A percentile compares a stretch with the other conserved stretches of the same genome.
Conservation (phyloP, 2,888 invertebrate genomes). For the Phymatocera aterrima region DNA sequence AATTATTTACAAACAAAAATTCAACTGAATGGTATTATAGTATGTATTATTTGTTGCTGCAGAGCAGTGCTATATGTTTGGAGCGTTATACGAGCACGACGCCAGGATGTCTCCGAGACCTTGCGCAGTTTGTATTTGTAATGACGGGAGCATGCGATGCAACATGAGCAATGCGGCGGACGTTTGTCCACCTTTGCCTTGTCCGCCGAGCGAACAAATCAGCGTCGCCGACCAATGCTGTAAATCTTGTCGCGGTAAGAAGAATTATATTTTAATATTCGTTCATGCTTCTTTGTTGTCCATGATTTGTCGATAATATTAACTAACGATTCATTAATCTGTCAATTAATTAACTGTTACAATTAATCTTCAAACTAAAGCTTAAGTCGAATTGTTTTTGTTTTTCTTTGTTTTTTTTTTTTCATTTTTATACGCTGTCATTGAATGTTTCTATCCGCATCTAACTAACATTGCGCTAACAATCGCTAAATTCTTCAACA, state of each 20-base stretch:
- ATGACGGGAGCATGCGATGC: conserved; percentile 89
- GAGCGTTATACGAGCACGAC: conserved; percentile 87
- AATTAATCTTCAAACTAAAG: too few species aligned
- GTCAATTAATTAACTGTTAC: too few species aligned
- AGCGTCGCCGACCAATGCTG: conserved; percentile 92
- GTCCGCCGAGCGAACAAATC: conserved; percentile 86
- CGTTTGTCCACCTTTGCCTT: conserved; percentile 86
- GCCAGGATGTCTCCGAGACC: conserved; percentile 84
- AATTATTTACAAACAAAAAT: not conserved
- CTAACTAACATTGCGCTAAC: conserved; percentile 56
- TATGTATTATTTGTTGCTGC: conserved; percentile 61
- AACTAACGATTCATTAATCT: not conserved
- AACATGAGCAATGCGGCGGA: conserved; percentile 83
- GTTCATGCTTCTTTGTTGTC: conserved; percentile 10
- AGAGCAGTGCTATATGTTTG: conserved; percentile 85
- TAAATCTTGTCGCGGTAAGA: conserved; percentile 90
- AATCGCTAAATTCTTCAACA: too few species aligned
- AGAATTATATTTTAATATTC: conserved; percentile 40
- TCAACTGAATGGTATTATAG: not conserved
- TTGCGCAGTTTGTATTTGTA: conserved; percentile 89
- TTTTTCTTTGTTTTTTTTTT: not conserved
- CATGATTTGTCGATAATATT: not conserved
- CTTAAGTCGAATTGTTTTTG: not conserved
- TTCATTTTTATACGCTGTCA: conserved; percentile 27
- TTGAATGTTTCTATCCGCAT: conserved; percentile 43